phyloP scores from a whole-genome alignment of 2,888 invertebrate species.

The Thera britannica region DNA sequence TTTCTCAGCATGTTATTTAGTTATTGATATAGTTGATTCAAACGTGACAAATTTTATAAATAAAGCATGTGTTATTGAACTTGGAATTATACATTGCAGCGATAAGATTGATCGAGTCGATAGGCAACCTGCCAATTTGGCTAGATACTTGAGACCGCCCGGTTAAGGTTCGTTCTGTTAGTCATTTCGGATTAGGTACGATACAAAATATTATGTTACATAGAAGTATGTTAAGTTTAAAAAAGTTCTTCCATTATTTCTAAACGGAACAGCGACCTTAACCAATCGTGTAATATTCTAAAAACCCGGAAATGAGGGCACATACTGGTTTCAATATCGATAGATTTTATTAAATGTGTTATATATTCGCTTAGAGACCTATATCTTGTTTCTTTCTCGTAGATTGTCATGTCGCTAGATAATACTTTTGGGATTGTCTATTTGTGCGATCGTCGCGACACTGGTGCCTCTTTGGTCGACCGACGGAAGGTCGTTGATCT shows the following conservation, averaged over 20 bases:
- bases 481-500: slow-evolving; percentile 2
- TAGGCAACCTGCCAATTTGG: slow-evolving; percentile 64
- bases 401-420: slow-evolving; percentile 39
- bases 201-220: slow-evolving; percentile 63
- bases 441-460: slow-evolving; percentile 2
- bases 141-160: slow-evolving; percentile 49
- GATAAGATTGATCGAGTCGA: slow-evolving; percentile 46
- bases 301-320: slow-evolving; percentile 60
- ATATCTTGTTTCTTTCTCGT: slow-evolving; percentile 54
- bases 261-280: slow-evolving; percentile 56
- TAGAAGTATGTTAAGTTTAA: slow-evolving; percentile 66
- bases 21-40: slow-evolving; percentile 13
- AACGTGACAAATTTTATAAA: slow-evolving; percentile 17
- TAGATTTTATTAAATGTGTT: slow-evolving; percentile 57
- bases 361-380: slow-evolving; percentile 51
- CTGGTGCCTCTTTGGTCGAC: slow-evolving; percentile 1
- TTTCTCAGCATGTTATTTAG: neutral
- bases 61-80: slow-evolving; percentile 48
- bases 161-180: slow-evolving; percentile 65
- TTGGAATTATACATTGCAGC: slow-evolving; percentile 49
- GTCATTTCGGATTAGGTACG: slow-evolving; percentile 57
- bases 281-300: slow-evolving; percentile 46
- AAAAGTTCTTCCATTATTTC: slow-evolving; percentile 75
- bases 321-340: slow-evolving; percentile 52
- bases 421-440: slow-evolving; percentile 27